A percentile compares a stretch with the other conserved stretches of the same genome.
Conservation (phyloP, 2,888 invertebrate species). For the Arge pagana region DNA sequence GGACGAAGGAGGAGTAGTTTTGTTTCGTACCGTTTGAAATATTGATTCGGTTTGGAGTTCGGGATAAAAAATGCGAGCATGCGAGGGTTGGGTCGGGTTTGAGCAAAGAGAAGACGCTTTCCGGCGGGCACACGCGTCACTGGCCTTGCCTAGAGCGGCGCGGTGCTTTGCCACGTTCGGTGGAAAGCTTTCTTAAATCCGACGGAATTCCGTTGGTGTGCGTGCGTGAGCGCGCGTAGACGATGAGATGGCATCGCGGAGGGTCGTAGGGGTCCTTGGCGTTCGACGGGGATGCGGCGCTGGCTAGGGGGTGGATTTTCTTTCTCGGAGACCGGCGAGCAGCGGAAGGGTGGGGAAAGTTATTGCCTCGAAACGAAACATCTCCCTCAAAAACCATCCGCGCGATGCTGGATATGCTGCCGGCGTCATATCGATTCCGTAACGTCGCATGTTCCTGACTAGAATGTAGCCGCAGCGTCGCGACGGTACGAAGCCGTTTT, state of each 20-base stretch:
- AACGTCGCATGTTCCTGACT: too few relatives aligned
- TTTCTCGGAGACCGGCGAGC: constrained; percentile 41
- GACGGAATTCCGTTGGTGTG: neutral
- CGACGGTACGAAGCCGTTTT: too few relatives aligned
- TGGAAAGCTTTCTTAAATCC: constrained; percentile 26
- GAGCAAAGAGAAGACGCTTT: constrained; percentile 54
- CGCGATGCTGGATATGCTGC: too few relatives aligned
- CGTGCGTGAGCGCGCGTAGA: neutral
- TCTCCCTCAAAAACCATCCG: constrained; percentile 52
- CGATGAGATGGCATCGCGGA: constrained; percentile 22
- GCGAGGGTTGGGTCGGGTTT: too few relatives aligned
- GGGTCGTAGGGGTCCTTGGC: constrained; percentile 15
- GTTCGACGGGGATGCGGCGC: constrained; percentile 1
- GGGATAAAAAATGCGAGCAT: constrained; percentile 46
- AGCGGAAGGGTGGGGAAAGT: constrained; percentile 47
- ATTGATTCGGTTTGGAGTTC: too few relatives aligned
- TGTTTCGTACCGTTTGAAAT: constrained; percentile 1
- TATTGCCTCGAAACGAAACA: constrained; percentile 52
- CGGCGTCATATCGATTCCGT: constrained; percentile 35
- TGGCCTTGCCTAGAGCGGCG: too few relatives aligned
- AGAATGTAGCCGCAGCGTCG: too few relatives aligned
- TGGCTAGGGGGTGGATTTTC: constrained; percentile 15
- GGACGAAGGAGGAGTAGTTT: too few relatives aligned
- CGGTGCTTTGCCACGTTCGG: constrained; percentile 43
- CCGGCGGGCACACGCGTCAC: constrained; percentile 57